Conservation (phyloP, 2,797 vertebrate species). For the Amphiprion clarkii region DNA sequence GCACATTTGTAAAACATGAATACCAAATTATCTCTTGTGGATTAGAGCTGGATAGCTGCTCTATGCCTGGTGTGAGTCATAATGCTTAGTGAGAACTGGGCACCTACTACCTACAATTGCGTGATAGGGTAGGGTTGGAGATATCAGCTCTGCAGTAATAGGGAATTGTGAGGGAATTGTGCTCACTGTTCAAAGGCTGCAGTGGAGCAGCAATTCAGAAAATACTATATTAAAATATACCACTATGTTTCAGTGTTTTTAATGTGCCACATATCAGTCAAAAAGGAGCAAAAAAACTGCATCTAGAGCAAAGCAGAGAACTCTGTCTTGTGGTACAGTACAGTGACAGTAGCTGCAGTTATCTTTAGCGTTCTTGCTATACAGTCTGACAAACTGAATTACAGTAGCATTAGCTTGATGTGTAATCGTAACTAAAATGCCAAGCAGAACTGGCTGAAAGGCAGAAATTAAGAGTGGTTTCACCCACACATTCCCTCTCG, state of each 20-base stretch:
- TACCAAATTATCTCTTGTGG: conserved; percentile 83
- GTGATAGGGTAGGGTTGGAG: conserved; percentile 60
- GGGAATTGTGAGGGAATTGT: conserved; percentile 56
- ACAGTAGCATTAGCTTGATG: conserved; percentile 68
- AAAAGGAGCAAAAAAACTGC: not conserved
- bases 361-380: conserved; percentile 56
- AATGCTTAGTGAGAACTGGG: conserved; percentile 67
- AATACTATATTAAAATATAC: conserved; percentile 1
- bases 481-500: conserved; percentile 74
- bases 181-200: conserved; percentile 13
- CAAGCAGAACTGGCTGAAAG: conserved; percentile 68
- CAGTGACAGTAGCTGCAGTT: conserved; percentile 39
- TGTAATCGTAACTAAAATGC: conserved; percentile 61
- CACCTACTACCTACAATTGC: conserved; percentile 67
- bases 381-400: conserved; percentile 73
- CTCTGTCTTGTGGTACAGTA: conserved; percentile 47
- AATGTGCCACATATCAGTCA: not conserved
- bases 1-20: conserved; percentile 87
- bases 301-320: conserved; percentile 24
- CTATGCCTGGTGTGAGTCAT: conserved; percentile 77
- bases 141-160: conserved; percentile 55
- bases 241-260: no score
- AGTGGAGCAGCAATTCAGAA: conserved; percentile 6
- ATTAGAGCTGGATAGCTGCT: conserved; percentile 82
- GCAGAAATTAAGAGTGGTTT: conserved; percentile 68